Evolutionary conservation across 2,113 vertebrate genomes (phyloP).

Genomic region (Chelonoidis abingdonii): DNA sequence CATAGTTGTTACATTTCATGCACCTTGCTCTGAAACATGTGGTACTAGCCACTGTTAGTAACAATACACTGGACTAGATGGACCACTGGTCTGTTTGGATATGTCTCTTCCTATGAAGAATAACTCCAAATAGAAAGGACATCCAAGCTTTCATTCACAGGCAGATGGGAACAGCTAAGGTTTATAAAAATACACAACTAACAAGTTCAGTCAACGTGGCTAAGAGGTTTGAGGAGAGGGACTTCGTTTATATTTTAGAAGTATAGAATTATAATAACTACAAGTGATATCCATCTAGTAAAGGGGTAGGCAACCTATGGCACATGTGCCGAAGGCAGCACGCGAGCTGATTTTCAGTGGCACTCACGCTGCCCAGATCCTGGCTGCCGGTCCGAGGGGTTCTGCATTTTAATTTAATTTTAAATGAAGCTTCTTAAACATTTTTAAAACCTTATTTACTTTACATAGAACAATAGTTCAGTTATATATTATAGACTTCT

Average conservation of each 20-base stretch:
- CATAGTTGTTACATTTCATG: slow-evolving; percentile 5
- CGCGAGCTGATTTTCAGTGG: too few species aligned
- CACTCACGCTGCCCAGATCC: too few species aligned
- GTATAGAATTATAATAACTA: not conserved
- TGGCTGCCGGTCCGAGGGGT: too few species aligned
- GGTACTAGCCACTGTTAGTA: not conserved
- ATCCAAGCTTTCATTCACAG: not conserved
- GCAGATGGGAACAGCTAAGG: not conserved
- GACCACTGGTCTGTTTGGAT: not conserved
- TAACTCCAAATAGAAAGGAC: not conserved
- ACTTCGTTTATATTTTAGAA: not conserved
- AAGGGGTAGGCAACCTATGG: too few species aligned
- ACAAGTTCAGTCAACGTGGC: not conserved
- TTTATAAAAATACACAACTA: not conserved
- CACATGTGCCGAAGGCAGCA: too few species aligned
- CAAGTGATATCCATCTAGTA: not conserved
- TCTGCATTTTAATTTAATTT: too few species aligned
- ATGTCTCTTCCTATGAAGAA: not conserved
- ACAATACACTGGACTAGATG: not conserved
- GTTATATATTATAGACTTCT: too few species aligned
- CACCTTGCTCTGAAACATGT: slow-evolving; percentile 12
- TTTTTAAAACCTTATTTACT: too few species aligned
- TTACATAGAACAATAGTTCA: too few species aligned
- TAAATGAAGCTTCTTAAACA: too few species aligned
- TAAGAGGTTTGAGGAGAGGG: not conserved